phyloP scores from a whole-genome alignment of 2,888 invertebrate genomes.

The Drosophila eohydei region DNA sequence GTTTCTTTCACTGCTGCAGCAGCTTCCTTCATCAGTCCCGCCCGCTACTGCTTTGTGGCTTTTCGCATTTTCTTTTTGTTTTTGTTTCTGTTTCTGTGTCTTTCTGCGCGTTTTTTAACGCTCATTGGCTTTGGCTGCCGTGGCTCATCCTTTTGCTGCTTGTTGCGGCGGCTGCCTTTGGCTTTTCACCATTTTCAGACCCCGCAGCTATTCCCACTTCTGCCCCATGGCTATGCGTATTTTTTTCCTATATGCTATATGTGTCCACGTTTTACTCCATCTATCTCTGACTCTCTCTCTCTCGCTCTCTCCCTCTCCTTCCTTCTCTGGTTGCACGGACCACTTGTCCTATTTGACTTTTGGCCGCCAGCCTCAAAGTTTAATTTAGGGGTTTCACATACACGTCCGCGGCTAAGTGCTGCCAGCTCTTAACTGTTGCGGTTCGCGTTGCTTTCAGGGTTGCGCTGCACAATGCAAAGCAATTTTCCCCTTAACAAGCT shows the following conservation, averaged over 20 bases:
- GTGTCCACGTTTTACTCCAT: slow-evolving; percentile 23
- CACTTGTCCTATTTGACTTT: slow-evolving; percentile 43
- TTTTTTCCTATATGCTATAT: slow-evolving; percentile 21
- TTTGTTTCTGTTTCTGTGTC: slow-evolving; percentile 24
- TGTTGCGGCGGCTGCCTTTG: slow-evolving; percentile 67
- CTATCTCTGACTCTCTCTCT: not conserved
- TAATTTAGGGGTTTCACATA: slow-evolving; percentile 67
- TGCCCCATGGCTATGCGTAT: slow-evolving; percentile 6
- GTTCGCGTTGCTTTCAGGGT: slow-evolving; percentile 7
- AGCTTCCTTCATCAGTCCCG: not conserved
- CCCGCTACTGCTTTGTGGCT: slow-evolving; percentile 6
- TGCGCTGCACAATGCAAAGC: slow-evolving; percentile 3
- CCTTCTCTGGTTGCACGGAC: slow-evolving; percentile 16
- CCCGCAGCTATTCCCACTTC: slow-evolving; percentile 16
- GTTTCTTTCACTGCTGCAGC: slow-evolving; percentile 33
- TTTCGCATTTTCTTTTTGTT: slow-evolving; percentile 25
- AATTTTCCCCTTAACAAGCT: not conserved
- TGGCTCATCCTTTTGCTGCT: slow-evolving; percentile 46
- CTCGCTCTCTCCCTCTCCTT: not conserved
- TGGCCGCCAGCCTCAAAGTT: slow-evolving; percentile 52
- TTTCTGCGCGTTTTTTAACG: slow-evolving; percentile 63
- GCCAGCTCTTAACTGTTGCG: slow-evolving; percentile 46
- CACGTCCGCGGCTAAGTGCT: slow-evolving; percentile 42
- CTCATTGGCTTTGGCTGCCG: slow-evolving; percentile 65
- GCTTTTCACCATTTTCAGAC: slow-evolving; percentile 47